phyloP scores from a whole-genome alignment of 92 coral and sea anemone species.

The Umimayanthus kanabou region DNA sequence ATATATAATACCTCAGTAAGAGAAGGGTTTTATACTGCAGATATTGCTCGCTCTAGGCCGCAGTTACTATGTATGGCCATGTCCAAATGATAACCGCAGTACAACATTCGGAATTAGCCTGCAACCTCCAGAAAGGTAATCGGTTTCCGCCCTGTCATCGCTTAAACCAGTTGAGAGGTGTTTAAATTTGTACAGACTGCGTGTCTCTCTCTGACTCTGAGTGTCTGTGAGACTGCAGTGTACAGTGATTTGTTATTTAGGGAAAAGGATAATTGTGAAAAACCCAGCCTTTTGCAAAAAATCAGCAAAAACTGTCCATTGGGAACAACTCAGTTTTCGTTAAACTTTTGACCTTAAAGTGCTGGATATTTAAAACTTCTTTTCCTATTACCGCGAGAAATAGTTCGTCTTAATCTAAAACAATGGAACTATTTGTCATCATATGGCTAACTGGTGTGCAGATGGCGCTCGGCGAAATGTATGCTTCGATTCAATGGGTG shows the following conservation, averaged over 20 bases:
- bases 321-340: not conserved
- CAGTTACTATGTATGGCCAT: not conserved
- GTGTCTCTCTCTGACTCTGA: not conserved
- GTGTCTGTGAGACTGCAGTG: not conserved
- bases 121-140: not conserved
- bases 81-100: not conserved
- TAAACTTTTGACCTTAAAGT: not conserved
- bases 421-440: not conserved
- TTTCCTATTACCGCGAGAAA: not conserved
- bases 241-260: not conserved
- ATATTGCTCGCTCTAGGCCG: not conserved
- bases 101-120: not conserved
- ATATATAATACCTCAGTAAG: not conserved
- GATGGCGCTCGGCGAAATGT: not conserved
- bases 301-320: not conserved
- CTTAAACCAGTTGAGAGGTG: not conserved
- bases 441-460: slow-evolving; percentile 12
- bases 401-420: not conserved
- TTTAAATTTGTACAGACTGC: not conserved
- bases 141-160: not conserved
- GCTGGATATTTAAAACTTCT: not conserved
- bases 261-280: not conserved
- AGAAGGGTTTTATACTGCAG: not conserved
- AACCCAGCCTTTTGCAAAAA: no score
- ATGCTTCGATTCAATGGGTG: not conserved